Conservation (phyloP, 2,888 invertebrate genomes). For the Dasysyrphus tricinctus region DNA sequence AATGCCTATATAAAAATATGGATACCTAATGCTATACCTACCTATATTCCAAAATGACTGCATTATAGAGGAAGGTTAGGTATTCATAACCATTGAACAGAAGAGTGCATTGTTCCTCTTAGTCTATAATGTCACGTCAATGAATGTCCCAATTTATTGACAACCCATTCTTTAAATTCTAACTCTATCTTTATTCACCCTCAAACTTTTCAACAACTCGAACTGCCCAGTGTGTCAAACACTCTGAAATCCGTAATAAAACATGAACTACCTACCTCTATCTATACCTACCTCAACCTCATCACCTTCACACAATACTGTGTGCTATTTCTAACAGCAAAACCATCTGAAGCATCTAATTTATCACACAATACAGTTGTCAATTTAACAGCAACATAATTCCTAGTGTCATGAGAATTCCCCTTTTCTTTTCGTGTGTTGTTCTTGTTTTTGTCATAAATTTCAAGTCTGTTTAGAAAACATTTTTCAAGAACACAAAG, state of each 20-base stretch:
- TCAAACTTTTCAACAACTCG: conserved; percentile 8
- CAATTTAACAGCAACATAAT: conserved; percentile 76
- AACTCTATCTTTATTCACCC: background rate
- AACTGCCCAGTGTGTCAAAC: background rate
- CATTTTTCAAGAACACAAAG: conserved; percentile 14
- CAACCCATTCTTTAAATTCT: background rate
- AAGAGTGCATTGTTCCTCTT: background rate
- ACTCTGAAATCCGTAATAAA: conserved; percentile 1
- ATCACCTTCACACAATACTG: conserved; percentile 25
- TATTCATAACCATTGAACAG: background rate
- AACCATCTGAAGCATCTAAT: conserved; percentile 59
- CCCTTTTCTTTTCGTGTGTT: background rate
- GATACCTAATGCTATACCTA: too few relatives aligned
- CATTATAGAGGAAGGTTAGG: background rate
- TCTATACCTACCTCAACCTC: background rate
- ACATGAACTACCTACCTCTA: conserved; percentile 1
- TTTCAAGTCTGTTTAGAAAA: conserved; percentile 53
- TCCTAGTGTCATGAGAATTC: conserved; percentile 48
- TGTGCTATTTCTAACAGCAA: conserved; percentile 30
- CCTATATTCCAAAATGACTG: too few relatives aligned
- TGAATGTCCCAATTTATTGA: conserved; percentile 1
- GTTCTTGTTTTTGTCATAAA: conserved; percentile 24
- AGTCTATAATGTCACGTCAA: background rate
- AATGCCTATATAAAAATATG: too few relatives aligned
- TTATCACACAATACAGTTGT: conserved; percentile 77